phyloP scores from a whole-genome alignment of 2,797 vertebrate species.

The Bradypus variegatus region DNA sequence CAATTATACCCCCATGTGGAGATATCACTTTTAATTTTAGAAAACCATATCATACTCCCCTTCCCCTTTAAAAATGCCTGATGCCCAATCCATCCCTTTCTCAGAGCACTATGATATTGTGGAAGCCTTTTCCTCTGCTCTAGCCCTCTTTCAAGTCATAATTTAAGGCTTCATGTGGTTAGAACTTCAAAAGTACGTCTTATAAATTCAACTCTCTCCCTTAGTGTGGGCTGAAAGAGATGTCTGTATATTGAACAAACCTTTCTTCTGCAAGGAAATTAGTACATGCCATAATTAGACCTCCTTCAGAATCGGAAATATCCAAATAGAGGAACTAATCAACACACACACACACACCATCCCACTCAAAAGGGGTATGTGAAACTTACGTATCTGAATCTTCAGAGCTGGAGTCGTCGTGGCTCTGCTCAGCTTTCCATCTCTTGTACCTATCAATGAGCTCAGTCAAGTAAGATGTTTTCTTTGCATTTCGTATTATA shows the following conservation, averaged over 20 bases:
- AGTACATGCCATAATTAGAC: not conserved
- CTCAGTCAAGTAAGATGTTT: conserved; percentile 97
- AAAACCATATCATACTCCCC: not conserved
- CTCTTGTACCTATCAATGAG: conserved; percentile 96
- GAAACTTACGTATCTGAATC: conserved; percentile 90
- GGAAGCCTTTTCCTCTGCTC: not conserved
- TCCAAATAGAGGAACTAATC: not conserved
- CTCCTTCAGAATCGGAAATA: not conserved
- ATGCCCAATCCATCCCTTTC: not conserved
- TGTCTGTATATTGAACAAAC: not conserved
- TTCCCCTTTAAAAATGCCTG: not conserved
- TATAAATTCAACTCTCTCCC: not conserved
- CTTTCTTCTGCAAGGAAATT: not conserved
- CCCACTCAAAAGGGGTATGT: not conserved
- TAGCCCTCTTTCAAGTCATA: not conserved
- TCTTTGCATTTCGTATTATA: conserved; percentile 93
- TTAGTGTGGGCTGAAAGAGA: not conserved
- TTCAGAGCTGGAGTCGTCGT: conserved; percentile 91
- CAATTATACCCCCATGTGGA: not conserved
- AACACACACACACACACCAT: not conserved
- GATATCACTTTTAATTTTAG: not conserved
- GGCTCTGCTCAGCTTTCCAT: conserved; percentile 93
- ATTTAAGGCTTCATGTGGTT: not conserved
- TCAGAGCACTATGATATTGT: not conserved
- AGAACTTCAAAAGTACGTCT: not conserved